A percentile compares a stretch with the other conserved stretches of the same genome.
These are phyloP conservation scores for Sparidentex hasta DNA, from an alignment of 2,797 vertebrate genomes.

Conservation along the genomic window DNA sequence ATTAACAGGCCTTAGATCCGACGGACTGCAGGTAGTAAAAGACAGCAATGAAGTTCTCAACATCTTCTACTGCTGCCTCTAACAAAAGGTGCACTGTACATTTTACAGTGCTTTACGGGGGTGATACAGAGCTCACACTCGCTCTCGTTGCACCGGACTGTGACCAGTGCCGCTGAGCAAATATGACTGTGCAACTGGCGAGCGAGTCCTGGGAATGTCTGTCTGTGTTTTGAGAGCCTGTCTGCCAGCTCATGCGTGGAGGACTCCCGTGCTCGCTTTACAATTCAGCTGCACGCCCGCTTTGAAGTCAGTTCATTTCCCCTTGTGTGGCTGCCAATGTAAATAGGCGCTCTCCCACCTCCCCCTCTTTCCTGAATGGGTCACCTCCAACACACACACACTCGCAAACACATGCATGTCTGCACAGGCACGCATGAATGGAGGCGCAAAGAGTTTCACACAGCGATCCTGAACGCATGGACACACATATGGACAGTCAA, in stretches of 20 bases:
- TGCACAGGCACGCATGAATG: conserved; percentile 60
- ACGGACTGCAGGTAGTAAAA: conserved; percentile 1
- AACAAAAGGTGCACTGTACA: not conserved
- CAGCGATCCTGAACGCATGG: not conserved
- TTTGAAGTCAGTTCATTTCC: conserved; percentile 91
- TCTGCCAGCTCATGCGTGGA: conserved; percentile 79
- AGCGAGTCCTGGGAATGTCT: conserved; percentile 67
- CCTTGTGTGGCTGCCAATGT: conserved; percentile 88
- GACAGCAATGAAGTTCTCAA: conserved; percentile 6
- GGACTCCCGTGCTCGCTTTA: conserved; percentile 75
- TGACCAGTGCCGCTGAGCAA: conserved; percentile 32
- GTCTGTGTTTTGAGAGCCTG: conserved; percentile 74
- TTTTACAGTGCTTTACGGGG: conserved; percentile 4
- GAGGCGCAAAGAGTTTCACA: conserved; percentile 54
- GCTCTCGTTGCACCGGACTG: conserved; percentile 12
- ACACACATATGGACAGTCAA: conserved; percentile 21
- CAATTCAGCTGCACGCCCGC: conserved; percentile 80
- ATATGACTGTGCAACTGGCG: conserved; percentile 30
- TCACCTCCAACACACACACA: conserved; percentile 75
- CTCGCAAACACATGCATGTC: conserved; percentile 57
- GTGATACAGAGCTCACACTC: conserved; percentile 8
- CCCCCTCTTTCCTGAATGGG: conserved; percentile 78
- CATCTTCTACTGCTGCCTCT: conserved; percentile 9
- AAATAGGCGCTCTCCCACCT: conserved; percentile 83
- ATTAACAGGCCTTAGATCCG: conserved; percentile 6